Conservation (phyloP, 2,888 invertebrate species). For the Cerceris rybyensis region DNA sequence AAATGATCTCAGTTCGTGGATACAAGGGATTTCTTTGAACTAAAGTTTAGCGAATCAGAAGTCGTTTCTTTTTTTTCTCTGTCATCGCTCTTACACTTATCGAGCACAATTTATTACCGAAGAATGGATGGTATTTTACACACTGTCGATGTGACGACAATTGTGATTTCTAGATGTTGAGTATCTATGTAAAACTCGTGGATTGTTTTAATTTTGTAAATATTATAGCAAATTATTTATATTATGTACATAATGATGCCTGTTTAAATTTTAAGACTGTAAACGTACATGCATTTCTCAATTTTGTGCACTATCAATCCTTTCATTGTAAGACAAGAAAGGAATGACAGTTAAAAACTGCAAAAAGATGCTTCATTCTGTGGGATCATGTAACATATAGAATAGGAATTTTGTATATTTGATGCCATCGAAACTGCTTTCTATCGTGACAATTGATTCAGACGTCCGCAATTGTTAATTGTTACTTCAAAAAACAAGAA, state of each 20-base stretch:
- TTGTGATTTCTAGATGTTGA: constrained; percentile 54
- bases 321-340: neutral
- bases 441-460: constrained; percentile 11
- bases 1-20: constrained; percentile 93
- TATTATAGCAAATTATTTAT: constrained; percentile 54
- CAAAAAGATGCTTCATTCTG: constrained; percentile 33
- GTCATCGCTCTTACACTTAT: constrained; percentile 34
- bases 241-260: constrained; percentile 64
- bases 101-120: constrained; percentile 47
- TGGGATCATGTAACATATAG: constrained; percentile 28
- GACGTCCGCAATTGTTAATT: constrained; percentile 10
- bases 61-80: constrained; percentile 16
- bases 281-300: constrained; percentile 26
- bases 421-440: constrained; percentile 31
- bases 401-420: constrained; percentile 31
- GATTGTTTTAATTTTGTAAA: constrained; percentile 62
- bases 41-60: constrained; percentile 71
- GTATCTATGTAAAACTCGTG: constrained; percentile 32
- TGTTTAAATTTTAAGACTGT: constrained; percentile 46
- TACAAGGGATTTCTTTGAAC: constrained; percentile 92
- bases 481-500: constrained; percentile 2
- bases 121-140: constrained; percentile 29
- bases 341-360: constrained; percentile 16
- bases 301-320: constrained; percentile 18
- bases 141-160: constrained; percentile 33